Evolutionary conservation across 2,113 vertebrate species (phyloP).

Genomic region (Cololabis saira): DNA sequence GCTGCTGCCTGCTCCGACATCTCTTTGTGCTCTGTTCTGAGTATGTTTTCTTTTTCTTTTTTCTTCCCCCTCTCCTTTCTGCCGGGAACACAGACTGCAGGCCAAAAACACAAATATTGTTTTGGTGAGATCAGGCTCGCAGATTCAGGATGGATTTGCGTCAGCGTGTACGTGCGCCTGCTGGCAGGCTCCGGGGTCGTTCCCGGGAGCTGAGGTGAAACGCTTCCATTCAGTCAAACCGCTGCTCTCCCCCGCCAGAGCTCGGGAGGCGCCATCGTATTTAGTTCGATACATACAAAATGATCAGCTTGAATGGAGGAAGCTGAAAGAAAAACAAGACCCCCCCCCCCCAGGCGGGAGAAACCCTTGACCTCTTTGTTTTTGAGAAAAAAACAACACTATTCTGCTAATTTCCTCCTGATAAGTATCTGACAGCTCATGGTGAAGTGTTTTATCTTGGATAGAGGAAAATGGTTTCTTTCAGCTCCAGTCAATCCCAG

Average conservation of each 20-base stretch:
- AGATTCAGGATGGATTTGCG: constrained; percentile 64
- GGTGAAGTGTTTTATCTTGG: constrained; percentile 80
- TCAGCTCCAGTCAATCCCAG: constrained; percentile 69
- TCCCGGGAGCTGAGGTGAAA: constrained; percentile 44
- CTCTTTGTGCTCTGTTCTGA: constrained; percentile 53
- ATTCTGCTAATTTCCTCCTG: constrained; percentile 82
- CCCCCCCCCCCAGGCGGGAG: constrained; percentile 35
- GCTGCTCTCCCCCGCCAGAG: constrained; percentile 20
- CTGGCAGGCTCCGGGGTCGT: constrained; percentile 35
- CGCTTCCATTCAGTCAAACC: constrained; percentile 53
- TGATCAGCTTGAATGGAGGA: constrained; percentile 62
- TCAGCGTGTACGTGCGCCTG: constrained; percentile 50
- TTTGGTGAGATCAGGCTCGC: constrained; percentile 66
- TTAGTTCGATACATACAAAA: constrained; percentile 28
- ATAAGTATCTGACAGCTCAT: constrained; percentile 82
- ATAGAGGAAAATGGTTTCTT: constrained; percentile 76
- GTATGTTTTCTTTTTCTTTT: constrained; percentile 35
- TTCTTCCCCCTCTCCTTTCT: not conserved
- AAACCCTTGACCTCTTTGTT: constrained; percentile 82
- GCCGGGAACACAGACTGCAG: constrained; percentile 51
- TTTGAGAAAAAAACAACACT: constrained; percentile 75
- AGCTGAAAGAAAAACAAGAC: constrained; percentile 29
- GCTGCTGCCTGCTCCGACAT: constrained; percentile 48
- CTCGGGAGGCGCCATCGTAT: constrained; percentile 8
- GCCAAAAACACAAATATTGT: constrained; percentile 69